Conservation (phyloP, 2,888 invertebrate species). For the Linnaemya vulpina region DNA sequence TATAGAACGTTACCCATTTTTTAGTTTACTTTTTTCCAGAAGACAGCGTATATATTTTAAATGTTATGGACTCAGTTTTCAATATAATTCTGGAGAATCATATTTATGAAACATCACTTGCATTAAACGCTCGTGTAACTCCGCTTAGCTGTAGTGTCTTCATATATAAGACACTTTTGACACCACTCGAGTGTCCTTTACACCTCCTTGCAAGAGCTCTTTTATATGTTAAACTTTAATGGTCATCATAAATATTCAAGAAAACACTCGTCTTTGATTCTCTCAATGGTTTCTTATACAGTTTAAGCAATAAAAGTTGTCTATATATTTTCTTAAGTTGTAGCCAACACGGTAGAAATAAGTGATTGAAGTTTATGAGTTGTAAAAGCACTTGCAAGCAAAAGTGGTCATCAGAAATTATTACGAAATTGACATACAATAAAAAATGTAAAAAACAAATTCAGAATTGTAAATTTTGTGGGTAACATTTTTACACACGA, state of each 20-base stretch:
- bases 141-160: no score
- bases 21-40: no score
- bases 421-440: no score
- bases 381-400: neutral
- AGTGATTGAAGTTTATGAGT: neutral
- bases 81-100: no score
- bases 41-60: no score
- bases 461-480: no score
- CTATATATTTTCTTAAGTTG: neutral
- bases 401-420: neutral
- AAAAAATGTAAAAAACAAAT: no score
- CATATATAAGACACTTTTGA: neutral
- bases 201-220: neutral
- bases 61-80: no score
- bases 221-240: neutral
- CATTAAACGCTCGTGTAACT: no score
- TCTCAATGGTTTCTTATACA: neutral
- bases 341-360: neutral
- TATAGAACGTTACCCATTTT: no score
- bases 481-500: no score
- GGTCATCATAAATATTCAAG: conserved; percentile 43
- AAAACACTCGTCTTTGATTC: neutral
- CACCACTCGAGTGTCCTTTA: neutral
- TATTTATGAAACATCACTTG: no score
- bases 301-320: neutral